These are phyloP conservation scores for Pedicia rivosa DNA, from an alignment of 2,888 invertebrate genomes.

Conservation along the genomic window DNA sequence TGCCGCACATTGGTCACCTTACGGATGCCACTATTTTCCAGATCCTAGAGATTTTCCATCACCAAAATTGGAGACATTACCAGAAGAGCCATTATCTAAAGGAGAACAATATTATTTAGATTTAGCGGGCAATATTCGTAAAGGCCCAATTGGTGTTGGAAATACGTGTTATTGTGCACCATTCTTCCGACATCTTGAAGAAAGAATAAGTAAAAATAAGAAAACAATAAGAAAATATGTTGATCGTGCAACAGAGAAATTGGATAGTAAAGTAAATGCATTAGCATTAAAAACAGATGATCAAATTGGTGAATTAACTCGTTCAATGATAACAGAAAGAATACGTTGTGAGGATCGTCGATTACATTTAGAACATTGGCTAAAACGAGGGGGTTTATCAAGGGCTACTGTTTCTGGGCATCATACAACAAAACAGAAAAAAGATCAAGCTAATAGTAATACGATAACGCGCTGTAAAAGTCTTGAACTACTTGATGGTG, in stretches of 20 bases:
- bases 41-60: constrained; percentile 73
- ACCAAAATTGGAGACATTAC: constrained; percentile 70
- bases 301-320: constrained; percentile 51
- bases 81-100: constrained; percentile 66
- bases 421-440: constrained; percentile 35
- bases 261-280: constrained; percentile 68
- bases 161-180: constrained; percentile 89
- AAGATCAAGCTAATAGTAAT: constrained; percentile 37
- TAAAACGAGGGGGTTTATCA: constrained; percentile 42
- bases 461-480: constrained; percentile 52
- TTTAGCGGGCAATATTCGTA: constrained; percentile 85
- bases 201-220: constrained; percentile 55
- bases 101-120: constrained; percentile 93
- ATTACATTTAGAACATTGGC: constrained; percentile 50
- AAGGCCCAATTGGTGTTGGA: constrained; percentile 88
- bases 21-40: constrained; percentile 82
- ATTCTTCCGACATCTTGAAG: constrained; percentile 75
- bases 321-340: constrained; percentile 25
- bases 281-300: constrained; percentile 57
- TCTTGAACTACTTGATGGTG: constrained; percentile 46
- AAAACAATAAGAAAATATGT: constrained; percentile 44
- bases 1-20: constrained; percentile 61
- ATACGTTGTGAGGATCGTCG: constrained; percentile 37
- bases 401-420: neutral
- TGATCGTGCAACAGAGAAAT: constrained; percentile 58